Base-by-base conservation (phyloP, 1,140 invertebrate genomes). In the Drosophila sproati region DNA sequence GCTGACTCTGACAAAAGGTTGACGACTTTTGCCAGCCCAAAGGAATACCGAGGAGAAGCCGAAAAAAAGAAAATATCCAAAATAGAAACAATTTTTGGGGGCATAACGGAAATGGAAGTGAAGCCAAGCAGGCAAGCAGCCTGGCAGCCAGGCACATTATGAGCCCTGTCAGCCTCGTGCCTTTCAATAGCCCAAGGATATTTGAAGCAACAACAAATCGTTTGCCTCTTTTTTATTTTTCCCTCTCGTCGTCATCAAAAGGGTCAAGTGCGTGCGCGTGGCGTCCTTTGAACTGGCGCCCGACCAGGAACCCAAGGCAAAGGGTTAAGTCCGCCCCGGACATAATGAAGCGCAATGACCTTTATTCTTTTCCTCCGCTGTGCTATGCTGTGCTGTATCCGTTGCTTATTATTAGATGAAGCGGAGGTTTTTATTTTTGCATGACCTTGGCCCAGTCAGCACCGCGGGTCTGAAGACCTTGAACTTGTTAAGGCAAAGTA, bases 231-330 rank as follows among this genome's bases (percentile, higher is more conserved):
- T 66, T 41, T 45, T 52, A 5, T 28, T 20, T 10, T 10, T 12
- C n/a, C 45, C 8, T n/a, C 12, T 37, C 28, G 31, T 12, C 1
- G 51, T 7, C 31, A n/a, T 28, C 61, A 48, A 83, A 88, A 88
- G 77, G 83, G 83, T 88, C 83, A 88, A 88, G 83, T 89, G 85
- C 73, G 85, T 72, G 63, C 77, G 83, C 77, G 83, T 88, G 83
- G 67, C 82, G 35, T 12, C 34, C 47, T 29, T 28, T 20, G 12
- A 48, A 29, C 47, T 20, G 28, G 2, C 20, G 20, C 20, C 20
- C 20, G 20, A 54, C 3, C 20, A 41, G 71, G 66, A 69, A 55
- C 52, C 43, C 6, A 60, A n/a, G 41, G 45, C 45, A 62, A 86
- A 88, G 83, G 83, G 82, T 87, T 88, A 86, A 73, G 64, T 50